Conservation (phyloP, 2,888 invertebrate genomes). For the Entomobrya multifasciata region DNA sequence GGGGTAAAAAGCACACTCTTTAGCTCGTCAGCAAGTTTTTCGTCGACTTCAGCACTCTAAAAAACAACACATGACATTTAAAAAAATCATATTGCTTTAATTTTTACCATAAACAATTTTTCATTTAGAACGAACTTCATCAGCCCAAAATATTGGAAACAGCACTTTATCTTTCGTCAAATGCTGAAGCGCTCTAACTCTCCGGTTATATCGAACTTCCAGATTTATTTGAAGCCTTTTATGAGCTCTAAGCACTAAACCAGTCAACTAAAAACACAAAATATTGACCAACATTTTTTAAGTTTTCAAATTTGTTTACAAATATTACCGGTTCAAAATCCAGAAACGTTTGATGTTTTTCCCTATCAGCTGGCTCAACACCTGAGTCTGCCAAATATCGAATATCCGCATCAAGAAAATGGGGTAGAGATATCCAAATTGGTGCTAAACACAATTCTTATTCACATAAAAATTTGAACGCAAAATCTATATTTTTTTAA, state of each 20-base stretch:
- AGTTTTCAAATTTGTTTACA: no score
- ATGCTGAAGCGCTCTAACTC: not conserved
- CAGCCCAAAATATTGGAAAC: slow-evolving; percentile 57
- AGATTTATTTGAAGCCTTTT: slow-evolving; percentile 58
- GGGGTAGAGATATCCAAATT: not conserved
- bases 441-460: no score
- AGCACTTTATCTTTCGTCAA: not conserved
- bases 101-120: no score
- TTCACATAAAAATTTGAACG: no score
- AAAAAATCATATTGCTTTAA: no score
- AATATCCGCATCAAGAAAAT: slow-evolving; percentile 16
- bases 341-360: slow-evolving; percentile 50
- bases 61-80: no score
- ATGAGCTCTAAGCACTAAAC: slow-evolving; percentile 45
- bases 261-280: slow-evolving; percentile 45
- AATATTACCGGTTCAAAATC: slow-evolving; percentile 66
- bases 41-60: no score
- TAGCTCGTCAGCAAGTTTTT: no score
- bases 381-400: not conserved
- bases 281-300: no score
- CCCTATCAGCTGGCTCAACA: not conserved
- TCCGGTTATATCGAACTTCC: not conserved
- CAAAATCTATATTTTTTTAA: no score
- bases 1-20: no score
- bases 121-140: no score